These are phyloP conservation scores for Scomber japonicus DNA, from an alignment of 2,113 vertebrate genomes.

Conservation along the genomic window DNA sequence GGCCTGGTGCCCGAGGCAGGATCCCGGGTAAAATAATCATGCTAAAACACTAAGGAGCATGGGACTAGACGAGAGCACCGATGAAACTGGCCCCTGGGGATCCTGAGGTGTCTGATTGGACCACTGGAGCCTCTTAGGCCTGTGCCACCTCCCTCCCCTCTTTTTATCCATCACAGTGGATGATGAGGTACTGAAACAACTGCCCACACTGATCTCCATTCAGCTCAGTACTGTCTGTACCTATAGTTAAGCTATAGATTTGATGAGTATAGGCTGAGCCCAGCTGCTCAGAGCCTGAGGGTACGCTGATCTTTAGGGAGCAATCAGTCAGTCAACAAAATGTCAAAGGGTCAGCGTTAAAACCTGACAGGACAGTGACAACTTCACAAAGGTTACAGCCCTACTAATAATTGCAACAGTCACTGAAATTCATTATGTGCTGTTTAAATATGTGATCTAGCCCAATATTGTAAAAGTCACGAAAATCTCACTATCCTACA, in stretches of 20 bases:
- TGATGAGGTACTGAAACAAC: slow-evolving; percentile 62
- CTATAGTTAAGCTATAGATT: slow-evolving; percentile 77
- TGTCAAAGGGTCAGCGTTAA: slow-evolving; percentile 77
- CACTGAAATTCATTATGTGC: slow-evolving; percentile 43
- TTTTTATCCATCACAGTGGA: slow-evolving; percentile 62
- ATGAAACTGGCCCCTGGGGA: slow-evolving; percentile 69
- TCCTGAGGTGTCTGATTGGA: slow-evolving; percentile 74
- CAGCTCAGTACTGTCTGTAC: slow-evolving; percentile 60
- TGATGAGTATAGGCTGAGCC: slow-evolving; percentile 70
- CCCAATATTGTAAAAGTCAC: not conserved
- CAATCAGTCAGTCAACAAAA: slow-evolving; percentile 83
- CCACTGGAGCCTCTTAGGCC: slow-evolving; percentile 64
- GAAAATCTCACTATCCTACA: slow-evolving; percentile 38
- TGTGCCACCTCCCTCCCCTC: slow-evolving; percentile 47
- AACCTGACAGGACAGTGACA: slow-evolving; percentile 64
- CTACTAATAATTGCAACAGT: slow-evolving; percentile 68
- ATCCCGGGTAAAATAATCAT: slow-evolving; percentile 98
- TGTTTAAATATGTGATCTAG: slow-evolving; percentile 23
- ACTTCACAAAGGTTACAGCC: slow-evolving; percentile 81
- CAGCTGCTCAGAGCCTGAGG: slow-evolving; percentile 79
- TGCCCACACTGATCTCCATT: slow-evolving; percentile 66
- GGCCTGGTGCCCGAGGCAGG: slow-evolving; percentile 97
- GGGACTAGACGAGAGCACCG: slow-evolving; percentile 75
- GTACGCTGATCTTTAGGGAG: slow-evolving; percentile 73
- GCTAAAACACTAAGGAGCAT: slow-evolving; percentile 96